A percentile compares a stretch with the other conserved stretches of the same genome.
phyloP scores from a whole-genome alignment of 2,888 invertebrate species.

The Agrochola lota region DNA sequence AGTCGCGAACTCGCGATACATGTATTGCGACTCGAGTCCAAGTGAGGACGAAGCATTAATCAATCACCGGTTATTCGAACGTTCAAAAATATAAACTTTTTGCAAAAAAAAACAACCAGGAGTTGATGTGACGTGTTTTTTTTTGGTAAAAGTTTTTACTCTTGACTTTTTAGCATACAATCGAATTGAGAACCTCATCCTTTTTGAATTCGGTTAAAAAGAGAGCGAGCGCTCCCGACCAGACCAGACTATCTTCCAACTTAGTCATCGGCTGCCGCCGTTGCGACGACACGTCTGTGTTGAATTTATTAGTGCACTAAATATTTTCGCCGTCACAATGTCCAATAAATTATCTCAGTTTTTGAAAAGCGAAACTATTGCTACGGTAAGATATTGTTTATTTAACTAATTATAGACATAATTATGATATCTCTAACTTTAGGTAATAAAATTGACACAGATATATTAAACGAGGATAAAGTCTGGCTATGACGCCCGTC shows the following conservation, averaged over 20 bases:
- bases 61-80: not conserved
- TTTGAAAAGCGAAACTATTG: not conserved
- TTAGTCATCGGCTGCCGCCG: conserved; percentile 17
- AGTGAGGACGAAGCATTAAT: not conserved
- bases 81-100: not conserved
- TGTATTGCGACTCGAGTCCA: not conserved
- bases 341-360: not conserved
- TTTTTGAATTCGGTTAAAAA: no score
- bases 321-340: not conserved
- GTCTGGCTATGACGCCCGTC: not conserved
- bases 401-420: not conserved
- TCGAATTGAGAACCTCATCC: no score
- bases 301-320: conserved; percentile 12
- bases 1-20: not conserved
- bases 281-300: conserved; percentile 7
- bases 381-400: conserved; percentile 20
- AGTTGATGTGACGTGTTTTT: no score
- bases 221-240: no score
- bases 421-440: not conserved
- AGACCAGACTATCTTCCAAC: not conserved
- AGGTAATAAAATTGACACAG: not conserved
- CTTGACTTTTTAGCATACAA: no score
- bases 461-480: not conserved
- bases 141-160: no score
- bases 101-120: no score